Base-by-base conservation (phyloP, 2,797 vertebrate species). In the Acanthornis magna region DNA sequence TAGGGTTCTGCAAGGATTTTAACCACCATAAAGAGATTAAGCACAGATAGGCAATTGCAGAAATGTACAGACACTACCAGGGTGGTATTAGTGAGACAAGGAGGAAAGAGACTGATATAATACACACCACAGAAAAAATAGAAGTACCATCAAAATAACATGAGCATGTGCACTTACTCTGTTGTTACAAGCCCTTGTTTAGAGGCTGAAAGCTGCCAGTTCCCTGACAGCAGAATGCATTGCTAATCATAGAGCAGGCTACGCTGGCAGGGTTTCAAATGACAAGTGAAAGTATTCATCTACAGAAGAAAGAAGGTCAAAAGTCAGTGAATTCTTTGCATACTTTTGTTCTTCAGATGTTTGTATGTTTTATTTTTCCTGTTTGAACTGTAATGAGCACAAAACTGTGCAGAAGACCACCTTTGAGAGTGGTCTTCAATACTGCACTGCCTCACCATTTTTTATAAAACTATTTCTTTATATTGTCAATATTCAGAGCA, bases 1-100 rank as follows among this genome's bases (percentile, higher is more conserved):
- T 65, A 91, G 61, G 50, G 8, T 63, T 91, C 61, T 93, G 91
- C 68, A 87, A 93, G 88, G 84, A 85, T 91, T 95, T 94, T 89
- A 67, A 65, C 77, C 47, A 40, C 38, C 83, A 88, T 85, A 36
- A 88, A 86, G 29, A 74, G 11, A 71, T 25, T 15, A 71, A 94
- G 85, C 77, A 61, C 30, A 30, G 80, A 40, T 26, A 65, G 30
- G 13, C 67, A 91, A 60, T 53, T 89, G 76, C 63, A 85, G 85
- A 88, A 90, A 85, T 1, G 4, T 57, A 40, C 70, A 88, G 79
- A 88, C 60, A 22, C 67, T 70, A 82, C 42, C 27, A 87, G 65
- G 74, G 67, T 66, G 55, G 32, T 73, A 60, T 78, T 88, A 78
- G 50, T 11, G 57, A 82, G 27, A 68, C 22, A 7, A 90, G 71